Base-by-base conservation (phyloP, 2,113 vertebrate genomes). In the Aspidoscelis tigris region DNA sequence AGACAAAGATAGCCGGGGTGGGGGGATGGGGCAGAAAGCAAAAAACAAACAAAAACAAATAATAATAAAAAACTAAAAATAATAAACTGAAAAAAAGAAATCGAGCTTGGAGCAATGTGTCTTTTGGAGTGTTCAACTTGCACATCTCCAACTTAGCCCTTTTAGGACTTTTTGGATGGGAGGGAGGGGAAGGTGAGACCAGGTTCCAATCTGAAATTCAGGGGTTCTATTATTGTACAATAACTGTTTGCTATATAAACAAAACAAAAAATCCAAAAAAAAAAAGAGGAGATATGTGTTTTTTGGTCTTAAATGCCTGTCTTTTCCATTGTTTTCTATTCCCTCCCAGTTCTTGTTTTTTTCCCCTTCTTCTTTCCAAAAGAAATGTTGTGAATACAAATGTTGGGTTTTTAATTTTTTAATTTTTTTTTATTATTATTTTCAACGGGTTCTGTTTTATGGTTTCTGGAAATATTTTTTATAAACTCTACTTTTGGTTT, bases 231-330 rank as follows among this genome's bases (percentile, higher is more conserved):
- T 82, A 71, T 82, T 86, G 85, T 82, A 82, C 80, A 73, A 82
- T 86, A 82, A 79, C 85, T 78, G 80, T 86, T 86, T 82, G 85
- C 85, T 77, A 86, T 86, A 86, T 78, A 82, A 86, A 86, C 50
- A n/a, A 85, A 76, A 75, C 47, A 50, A 50, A 50, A 16, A 61
- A 64, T 75, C 76, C 33, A 33, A 61, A 82, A 82, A 69, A 85
- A 81, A 81, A 81, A 76, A 55, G 58, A 76, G 47, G 75, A 58
- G 58, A 53, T 58, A 66, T 21, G 73, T 76, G 75, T 82, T 86
- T 84, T 78, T 84, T 78, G 85, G 69, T 86, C 75, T 86, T 72
- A 78, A 82, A 64, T 78, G 75, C 68, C 68, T 82, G 80, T 78
- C 82, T 86, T 78, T 61, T 84, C 24, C 18, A n/a, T 69, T 24